A percentile compares a stretch with the other conserved stretches of the same genome.
These are phyloP conservation scores for Corythornis vintsioides DNA, from an alignment of 2,113 vertebrate genomes.

Conservation along the genomic window DNA sequence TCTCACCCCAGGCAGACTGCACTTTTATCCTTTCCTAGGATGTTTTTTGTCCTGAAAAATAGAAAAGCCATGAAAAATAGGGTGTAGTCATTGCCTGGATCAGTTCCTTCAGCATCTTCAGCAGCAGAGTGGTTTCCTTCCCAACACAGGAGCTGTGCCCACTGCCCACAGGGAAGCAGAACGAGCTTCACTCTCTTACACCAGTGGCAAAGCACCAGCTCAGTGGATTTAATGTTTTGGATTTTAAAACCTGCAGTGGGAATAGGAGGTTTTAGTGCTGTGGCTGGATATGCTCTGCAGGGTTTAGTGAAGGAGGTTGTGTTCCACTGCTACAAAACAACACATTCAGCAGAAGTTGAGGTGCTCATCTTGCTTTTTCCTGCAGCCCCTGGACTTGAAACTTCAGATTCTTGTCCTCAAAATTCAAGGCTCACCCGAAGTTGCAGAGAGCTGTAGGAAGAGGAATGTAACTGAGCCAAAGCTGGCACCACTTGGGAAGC, in stretches of 20 bases:
- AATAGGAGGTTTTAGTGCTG: background rate
- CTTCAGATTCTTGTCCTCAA: background rate
- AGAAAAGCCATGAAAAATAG: background rate
- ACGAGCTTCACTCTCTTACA: background rate
- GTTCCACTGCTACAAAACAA: rapidly evolving
- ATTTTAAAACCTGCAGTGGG: background rate
- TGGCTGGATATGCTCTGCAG: background rate
- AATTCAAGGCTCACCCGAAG: background rate
- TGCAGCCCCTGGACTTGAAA: background rate
- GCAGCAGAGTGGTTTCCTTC: background rate
- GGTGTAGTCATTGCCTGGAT: rapidly evolving
- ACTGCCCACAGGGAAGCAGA: background rate
- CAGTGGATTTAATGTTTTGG: background rate
- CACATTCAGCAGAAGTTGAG: background rate
- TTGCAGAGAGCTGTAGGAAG: background rate
- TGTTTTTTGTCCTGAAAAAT: background rate
- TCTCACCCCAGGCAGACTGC: background rate
- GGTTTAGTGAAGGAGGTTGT: background rate
- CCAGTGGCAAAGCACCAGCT: background rate
- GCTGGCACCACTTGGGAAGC: background rate
- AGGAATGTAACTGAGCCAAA: background rate
- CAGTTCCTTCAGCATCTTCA: background rate
- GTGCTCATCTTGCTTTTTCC: background rate
- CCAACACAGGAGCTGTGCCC: background rate
- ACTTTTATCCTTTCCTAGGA: background rate